A percentile compares a stretch with the other conserved stretches of the same genome.
Evolutionary conservation across 2,797 vertebrate species (phyloP).

Genomic region (Dallia pectoralis): DNA sequence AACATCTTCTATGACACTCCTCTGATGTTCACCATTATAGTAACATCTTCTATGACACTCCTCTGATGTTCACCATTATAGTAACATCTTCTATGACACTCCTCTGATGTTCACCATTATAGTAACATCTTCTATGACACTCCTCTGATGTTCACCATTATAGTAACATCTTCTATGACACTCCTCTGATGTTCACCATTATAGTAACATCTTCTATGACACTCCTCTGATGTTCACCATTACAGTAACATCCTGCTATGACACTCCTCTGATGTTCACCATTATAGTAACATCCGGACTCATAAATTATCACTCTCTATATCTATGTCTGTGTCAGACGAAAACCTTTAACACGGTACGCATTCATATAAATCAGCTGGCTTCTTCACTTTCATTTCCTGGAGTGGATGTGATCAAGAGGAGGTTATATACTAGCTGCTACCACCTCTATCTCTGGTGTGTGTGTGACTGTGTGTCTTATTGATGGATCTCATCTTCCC

Average conservation of each 20-base stretch:
- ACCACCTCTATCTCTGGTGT: neutral
- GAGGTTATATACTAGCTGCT: neutral
- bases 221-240: neutral
- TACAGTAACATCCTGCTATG: neutral
- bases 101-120: no score
- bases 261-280: neutral
- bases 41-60: no score
- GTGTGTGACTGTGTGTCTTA: neutral
- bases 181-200: no score
- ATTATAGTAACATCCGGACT: neutral
- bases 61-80: no score
- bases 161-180: no score
- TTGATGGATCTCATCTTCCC: neutral
- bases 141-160: no score
- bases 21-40: no score
- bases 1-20: no score
- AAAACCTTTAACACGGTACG: neutral
- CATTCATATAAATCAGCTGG: neutral
- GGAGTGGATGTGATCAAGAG: conserved; percentile 7
- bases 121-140: no score
- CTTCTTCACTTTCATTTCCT: conserved; percentile 14
- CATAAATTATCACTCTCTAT: neutral
- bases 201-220: no score
- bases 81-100: no score
- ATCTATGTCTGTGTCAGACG: neutral